These are phyloP conservation scores for Diplolepis rosae DNA, from an alignment of 2,888 invertebrate genomes.

Conservation along the genomic window DNA sequence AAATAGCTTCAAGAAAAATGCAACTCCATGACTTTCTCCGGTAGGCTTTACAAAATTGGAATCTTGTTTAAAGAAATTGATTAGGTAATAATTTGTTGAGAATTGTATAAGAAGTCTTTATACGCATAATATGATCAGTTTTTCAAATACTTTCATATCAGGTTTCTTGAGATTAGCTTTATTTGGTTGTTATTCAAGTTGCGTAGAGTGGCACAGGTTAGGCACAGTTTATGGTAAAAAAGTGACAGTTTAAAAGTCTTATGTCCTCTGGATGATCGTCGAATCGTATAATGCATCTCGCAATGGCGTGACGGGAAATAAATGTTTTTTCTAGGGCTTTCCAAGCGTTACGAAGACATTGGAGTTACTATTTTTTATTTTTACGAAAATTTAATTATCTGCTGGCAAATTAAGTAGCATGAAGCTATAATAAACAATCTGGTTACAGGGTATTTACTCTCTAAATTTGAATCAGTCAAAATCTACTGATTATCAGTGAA, in stretches of 20 bases:
- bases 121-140: not conserved
- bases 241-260: constrained; percentile 1
- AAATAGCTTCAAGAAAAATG: not conserved
- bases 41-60: not conserved
- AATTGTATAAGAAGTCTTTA: constrained; percentile 4
- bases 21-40: not conserved
- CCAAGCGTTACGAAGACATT: constrained; percentile 24
- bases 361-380: not conserved
- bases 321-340: constrained; percentile 28
- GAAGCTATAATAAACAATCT: not conserved
- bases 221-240: constrained; percentile 16
- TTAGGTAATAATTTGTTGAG: constrained; percentile 18
- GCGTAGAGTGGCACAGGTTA: constrained; percentile 16
- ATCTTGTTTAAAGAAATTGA: constrained; percentile 15
- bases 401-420: not conserved
- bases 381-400: not conserved
- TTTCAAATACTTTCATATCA: constrained; percentile 12
- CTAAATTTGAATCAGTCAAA: too few relatives aligned
- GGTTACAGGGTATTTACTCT: too few relatives aligned
- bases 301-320: constrained; percentile 32
- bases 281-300: not conserved
- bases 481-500: too few relatives aligned
- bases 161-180: not conserved
- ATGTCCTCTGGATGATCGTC: constrained; percentile 14
- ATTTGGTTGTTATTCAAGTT: constrained; percentile 28